These are phyloP conservation scores for Podarcis lilfordi DNA, from an alignment of 2,797 vertebrate genomes.

Conservation along the genomic window DNA sequence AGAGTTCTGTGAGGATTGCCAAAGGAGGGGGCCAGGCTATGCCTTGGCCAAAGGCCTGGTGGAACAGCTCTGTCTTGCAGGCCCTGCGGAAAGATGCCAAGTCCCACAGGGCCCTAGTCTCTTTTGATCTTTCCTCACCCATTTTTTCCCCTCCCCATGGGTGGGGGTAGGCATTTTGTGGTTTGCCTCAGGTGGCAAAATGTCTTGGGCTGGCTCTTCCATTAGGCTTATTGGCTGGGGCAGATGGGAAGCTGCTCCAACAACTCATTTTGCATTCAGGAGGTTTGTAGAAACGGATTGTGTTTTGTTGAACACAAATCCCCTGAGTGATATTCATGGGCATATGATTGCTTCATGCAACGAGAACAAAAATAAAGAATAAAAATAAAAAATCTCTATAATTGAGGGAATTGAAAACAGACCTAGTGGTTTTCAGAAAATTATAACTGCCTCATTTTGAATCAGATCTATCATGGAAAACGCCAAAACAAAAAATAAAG, in stretches of 20 bases:
- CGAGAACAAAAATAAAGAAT: background rate
- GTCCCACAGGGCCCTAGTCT: no score
- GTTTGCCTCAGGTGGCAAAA: no score
- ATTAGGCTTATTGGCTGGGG: no score
- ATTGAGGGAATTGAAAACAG: background rate
- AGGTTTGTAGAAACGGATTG: background rate
- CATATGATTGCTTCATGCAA: background rate
- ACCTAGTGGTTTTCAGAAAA: background rate
- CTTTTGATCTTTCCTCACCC: background rate
- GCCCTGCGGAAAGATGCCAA: no score
- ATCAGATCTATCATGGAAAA: background rate
- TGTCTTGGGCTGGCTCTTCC: no score
- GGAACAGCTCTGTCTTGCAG: no score
- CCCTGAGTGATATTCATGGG: background rate
- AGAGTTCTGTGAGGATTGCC: no score
- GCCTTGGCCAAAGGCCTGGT: no score
- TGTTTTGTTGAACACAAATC: background rate
- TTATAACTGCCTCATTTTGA: background rate
- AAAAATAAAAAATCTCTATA: no score
- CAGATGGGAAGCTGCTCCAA: background rate
- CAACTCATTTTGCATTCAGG: background rate
- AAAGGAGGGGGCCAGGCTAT: no score
- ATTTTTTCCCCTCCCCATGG: no score
- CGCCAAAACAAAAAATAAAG: background rate
- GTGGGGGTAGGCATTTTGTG: no score